Percentiles rank a stretch among this genome's conserved stretches.
Evolutionary conservation across 2,113 vertebrate genomes (phyloP).

Genomic region (Bambusicola thoracicus): DNA sequence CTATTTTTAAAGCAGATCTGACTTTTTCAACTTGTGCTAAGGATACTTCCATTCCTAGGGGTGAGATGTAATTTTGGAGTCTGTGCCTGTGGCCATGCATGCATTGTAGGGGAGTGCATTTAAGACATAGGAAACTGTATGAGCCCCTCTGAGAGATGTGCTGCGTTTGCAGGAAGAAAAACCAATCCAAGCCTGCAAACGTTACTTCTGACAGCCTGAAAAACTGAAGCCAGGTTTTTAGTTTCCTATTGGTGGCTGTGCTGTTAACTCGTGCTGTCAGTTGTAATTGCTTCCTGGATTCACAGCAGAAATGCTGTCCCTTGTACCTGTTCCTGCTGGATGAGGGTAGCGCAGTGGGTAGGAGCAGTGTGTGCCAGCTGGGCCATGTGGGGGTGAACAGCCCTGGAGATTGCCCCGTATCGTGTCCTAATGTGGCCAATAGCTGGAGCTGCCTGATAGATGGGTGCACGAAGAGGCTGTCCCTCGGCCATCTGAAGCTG

Average conservation of each 20-base stretch:
- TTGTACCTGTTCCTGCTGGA: neutral
- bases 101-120: neutral
- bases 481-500: neutral
- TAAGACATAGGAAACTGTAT: neutral
- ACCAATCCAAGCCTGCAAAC: neutral
- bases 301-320: neutral
- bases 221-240: neutral
- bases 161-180: neutral
- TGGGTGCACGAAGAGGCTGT: neutral
- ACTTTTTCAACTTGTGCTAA: neutral
- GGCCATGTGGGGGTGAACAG: too few relatives aligned
- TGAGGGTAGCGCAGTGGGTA: neutral
- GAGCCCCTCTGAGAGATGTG: neutral
- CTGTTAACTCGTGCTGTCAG: neutral
- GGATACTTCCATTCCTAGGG: neutral
- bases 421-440: accelerated
- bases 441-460: neutral
- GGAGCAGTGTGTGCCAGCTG: neutral
- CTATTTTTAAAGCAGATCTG: neutral
- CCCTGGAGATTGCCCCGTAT: neutral
- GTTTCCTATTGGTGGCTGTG: neutral
- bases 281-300: neutral
- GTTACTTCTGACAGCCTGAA: neutral
- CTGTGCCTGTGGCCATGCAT: neutral
- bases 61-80: neutral